A percentile compares a stretch with the other conserved stretches of the same genome.
These are phyloP conservation scores for Antheraea yamamai DNA, from an alignment of 2,888 invertebrate species.

Conservation along the genomic window DNA sequence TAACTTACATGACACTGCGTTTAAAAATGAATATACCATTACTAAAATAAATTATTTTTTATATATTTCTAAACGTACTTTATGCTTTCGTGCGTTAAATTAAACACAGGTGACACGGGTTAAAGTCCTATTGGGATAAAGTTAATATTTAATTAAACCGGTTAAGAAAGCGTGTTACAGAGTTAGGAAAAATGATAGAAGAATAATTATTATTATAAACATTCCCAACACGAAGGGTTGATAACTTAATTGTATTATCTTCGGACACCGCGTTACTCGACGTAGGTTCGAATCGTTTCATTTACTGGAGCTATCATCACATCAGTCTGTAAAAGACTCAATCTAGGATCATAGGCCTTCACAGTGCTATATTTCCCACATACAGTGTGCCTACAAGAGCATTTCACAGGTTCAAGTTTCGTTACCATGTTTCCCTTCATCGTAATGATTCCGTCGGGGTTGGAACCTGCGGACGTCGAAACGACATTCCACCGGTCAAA, in stretches of 20 bases:
- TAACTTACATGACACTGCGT: slow-evolving; percentile 4
- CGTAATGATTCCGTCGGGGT: too few relatives aligned
- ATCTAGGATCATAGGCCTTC: too few relatives aligned
- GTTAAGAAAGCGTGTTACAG: neutral
- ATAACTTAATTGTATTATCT: neutral
- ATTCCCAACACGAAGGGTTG: neutral
- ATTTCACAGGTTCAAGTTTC: too few relatives aligned
- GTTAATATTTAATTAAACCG: slow-evolving; percentile 7
- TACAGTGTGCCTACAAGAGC: too few relatives aligned
- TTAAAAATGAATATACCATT: neutral
- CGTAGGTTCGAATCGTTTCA: too few relatives aligned
- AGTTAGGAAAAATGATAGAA: neutral
- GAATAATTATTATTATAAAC: neutral
- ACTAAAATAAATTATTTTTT: neutral
- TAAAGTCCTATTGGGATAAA: neutral
- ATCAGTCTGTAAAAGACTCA: too few relatives aligned
- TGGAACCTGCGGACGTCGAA: too few relatives aligned
- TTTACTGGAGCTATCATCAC: too few relatives aligned
- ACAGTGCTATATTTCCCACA: too few relatives aligned
- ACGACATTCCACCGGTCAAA: too few relatives aligned
- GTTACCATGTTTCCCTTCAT: too few relatives aligned
- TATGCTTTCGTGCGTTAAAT: neutral
- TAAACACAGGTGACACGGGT: slow-evolving; percentile 1
- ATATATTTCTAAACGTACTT: neutral
- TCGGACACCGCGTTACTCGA: too few relatives aligned